Base-by-base conservation (phyloP, 2,113 vertebrate genomes). In the Micronycteris hirsuta region DNA sequence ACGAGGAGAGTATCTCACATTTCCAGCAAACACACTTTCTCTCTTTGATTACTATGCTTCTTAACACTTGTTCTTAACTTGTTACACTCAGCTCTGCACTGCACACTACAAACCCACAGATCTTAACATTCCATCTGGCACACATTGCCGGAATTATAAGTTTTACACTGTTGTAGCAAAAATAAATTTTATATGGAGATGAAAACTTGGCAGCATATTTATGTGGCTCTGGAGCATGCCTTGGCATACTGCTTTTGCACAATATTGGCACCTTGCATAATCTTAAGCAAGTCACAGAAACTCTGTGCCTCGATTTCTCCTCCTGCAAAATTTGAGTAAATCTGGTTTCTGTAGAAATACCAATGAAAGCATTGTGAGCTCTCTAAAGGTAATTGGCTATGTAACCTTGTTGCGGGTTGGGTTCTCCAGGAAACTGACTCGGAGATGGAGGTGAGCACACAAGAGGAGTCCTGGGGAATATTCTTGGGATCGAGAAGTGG, bases 111-210 rank as follows among this genome's bases (percentile, higher is more conserved):
- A 89, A 86, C 41, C 74, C 83, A 95, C 12, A 10, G 80, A 87
- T 92, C 90, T 93, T 88, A 95, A 68, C 80, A 87, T 94, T 94
- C 95, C 96, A 95, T 97, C 96, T 96, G 96, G 94, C 71, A 77
- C 19, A 36, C 54, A 87, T 84, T 77, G 84, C 81, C 78, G 41
- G 81, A 94, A 70, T 71, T 58, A 63, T 76, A 20, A 93, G 76
- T 97, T 97, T 97, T 95, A 77, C 71, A 94, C 87, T 92, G 74
- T 93, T 96, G 95, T 87, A 93, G 87, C 76, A 97, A 97, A 97
- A 96, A 96, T 96, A 97, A 95, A 97, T 95, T 86, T 94, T 92
- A 91, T 76, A 73, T 90, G 93, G 90, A 94, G 70, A 94, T 52
- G 74, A 89, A 96, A 97, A 95, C 84, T 94, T 97, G 96, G 96